Conservation (phyloP, 1,140 invertebrate species). For the Vanessa atalanta region DNA sequence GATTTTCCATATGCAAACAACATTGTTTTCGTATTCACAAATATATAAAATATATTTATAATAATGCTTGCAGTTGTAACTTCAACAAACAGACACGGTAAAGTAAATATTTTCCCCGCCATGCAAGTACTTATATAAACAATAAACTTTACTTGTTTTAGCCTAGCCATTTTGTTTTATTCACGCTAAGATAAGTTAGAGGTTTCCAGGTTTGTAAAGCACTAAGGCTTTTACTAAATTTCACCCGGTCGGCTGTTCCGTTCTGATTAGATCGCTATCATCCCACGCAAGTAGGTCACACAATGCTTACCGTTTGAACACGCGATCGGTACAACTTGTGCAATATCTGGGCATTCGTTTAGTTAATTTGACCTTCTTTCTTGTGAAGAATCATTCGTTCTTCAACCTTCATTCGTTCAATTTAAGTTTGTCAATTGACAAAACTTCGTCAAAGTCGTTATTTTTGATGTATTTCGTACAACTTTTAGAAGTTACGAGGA, state of each 20-base stretch:
- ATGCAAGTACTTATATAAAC: background rate
- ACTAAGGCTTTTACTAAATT: constrained; percentile 39
- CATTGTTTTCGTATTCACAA: background rate
- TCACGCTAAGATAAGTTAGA: constrained; percentile 23
- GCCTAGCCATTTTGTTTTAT: constrained; percentile 7
- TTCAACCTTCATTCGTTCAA: background rate
- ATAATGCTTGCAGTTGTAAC: background rate
- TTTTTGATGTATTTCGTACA: background rate
- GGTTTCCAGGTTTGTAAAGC: constrained; percentile 27
- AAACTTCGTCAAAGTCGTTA: background rate
- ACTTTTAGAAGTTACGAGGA: background rate
- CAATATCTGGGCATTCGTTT: constrained; percentile 8
- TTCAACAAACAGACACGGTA: constrained; percentile 9
- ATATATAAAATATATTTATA: background rate
- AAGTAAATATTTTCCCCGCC: constrained; percentile 42
- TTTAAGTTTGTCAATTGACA: background rate
- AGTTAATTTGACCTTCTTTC: constrained; percentile 3
- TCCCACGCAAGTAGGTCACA: constrained; percentile 37
- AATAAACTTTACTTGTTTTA: background rate
- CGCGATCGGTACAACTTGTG: constrained; percentile 30
- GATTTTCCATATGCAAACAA: background rate
- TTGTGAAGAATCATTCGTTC: background rate
- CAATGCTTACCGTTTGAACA: constrained; percentile 40
- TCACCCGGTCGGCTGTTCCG: constrained; percentile 32
- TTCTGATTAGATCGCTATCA: constrained; percentile 38